phyloP scores from a whole-genome alignment of 2,113 vertebrate species.

The Brienomyrus longianalis region DNA sequence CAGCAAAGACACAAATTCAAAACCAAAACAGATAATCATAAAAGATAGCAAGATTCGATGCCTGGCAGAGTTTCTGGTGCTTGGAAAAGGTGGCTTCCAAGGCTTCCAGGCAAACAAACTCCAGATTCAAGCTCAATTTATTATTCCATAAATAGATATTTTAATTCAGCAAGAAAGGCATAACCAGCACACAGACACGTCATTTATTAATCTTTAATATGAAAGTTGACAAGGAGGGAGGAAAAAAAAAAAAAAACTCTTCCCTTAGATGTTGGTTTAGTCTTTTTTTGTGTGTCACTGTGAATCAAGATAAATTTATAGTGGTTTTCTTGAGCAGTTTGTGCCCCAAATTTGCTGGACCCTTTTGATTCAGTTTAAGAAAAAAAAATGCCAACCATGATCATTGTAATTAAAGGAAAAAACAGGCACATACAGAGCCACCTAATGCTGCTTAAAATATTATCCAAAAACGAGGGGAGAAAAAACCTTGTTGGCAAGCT shows the following conservation, averaged over 20 bases:
- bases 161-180: constrained; percentile 63
- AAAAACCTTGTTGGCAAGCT: constrained; percentile 55
- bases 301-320: constrained; percentile 8
- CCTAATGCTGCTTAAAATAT: constrained; percentile 64
- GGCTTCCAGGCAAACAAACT: constrained; percentile 15
- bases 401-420: constrained; percentile 22
- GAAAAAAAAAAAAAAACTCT: constrained; percentile 39
- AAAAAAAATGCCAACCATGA: constrained; percentile 23
- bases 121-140: constrained; percentile 32
- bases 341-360: constrained; percentile 55
- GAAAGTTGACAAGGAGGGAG: constrained; percentile 41
- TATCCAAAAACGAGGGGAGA: constrained; percentile 25
- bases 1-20: neutral
- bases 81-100: neutral
- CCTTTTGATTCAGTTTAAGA: constrained; percentile 42
- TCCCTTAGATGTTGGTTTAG: constrained; percentile 28
- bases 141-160: constrained; percentile 43
- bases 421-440: constrained; percentile 50
- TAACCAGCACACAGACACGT: constrained; percentile 52
- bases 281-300: constrained; percentile 18
- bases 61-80: neutral
- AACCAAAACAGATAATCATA: constrained; percentile 1
- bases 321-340: constrained; percentile 17
- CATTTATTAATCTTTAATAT: constrained; percentile 48
- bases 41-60: constrained; percentile 13